These are phyloP conservation scores for Lithosia quadra DNA, from an alignment of 2,888 invertebrate genomes.

Conservation along the genomic window DNA sequence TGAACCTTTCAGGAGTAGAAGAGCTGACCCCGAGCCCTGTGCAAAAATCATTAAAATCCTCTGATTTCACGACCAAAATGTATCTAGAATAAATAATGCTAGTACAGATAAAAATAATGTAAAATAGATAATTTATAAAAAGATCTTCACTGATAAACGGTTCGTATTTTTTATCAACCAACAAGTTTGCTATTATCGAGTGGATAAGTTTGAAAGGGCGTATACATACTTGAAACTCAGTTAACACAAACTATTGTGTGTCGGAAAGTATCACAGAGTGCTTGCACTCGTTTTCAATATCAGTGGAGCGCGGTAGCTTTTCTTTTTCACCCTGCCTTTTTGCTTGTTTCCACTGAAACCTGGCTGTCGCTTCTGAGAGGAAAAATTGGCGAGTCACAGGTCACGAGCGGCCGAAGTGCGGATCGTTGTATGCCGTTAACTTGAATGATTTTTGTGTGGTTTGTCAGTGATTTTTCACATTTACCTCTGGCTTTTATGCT, in stretches of 20 bases:
- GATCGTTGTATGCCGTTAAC: conserved; percentile 77
- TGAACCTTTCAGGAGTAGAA: too few relatives aligned
- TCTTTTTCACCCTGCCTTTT: conserved; percentile 48
- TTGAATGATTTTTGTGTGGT: conserved; percentile 76
- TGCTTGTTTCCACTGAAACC: conserved; percentile 62
- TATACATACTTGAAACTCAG: conserved; percentile 43
- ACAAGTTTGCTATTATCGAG: conserved; percentile 31
- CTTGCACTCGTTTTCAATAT: conserved; percentile 64
- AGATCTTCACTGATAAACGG: conserved; percentile 15
- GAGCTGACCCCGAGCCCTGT: too few relatives aligned
- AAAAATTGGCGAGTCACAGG: conserved; percentile 72
- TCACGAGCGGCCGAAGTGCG: conserved; percentile 71
- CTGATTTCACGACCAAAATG: too few relatives aligned
- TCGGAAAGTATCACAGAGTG: conserved; percentile 60
- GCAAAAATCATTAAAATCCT: too few relatives aligned
- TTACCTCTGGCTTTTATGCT: conserved; percentile 55
- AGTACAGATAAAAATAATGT: too few relatives aligned
- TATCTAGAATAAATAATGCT: too few relatives aligned
- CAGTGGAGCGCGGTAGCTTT: conserved; percentile 52
- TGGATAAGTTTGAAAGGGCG: conserved; percentile 20
- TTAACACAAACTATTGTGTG: conserved; percentile 53
- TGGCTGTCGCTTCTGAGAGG: conserved; percentile 57
- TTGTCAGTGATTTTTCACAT: conserved; percentile 73
- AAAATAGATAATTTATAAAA: neutral
- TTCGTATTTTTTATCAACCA: conserved; percentile 11